Conservation (phyloP, 2,113 vertebrate species). For the Nycticebus coucang region DNA sequence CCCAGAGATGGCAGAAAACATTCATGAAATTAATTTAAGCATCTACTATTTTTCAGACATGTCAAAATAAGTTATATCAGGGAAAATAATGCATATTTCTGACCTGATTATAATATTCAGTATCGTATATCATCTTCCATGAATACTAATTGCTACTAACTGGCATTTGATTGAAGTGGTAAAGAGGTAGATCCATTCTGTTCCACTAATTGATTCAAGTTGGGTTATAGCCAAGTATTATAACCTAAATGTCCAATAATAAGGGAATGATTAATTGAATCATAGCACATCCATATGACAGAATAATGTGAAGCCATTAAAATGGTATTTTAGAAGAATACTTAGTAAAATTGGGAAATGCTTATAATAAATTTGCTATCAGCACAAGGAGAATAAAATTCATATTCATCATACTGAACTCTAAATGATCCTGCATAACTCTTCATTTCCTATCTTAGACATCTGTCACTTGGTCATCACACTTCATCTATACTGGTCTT, state of each 20-base stretch:
- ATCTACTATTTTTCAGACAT: conserved; percentile 43
- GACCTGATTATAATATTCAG: conserved; percentile 55
- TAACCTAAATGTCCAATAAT: conserved; percentile 46
- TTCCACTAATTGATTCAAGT: conserved; percentile 63
- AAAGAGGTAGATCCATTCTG: conserved; percentile 56
- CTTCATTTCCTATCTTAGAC: background rate
- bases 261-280: conserved; percentile 70
- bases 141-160: conserved; percentile 68
- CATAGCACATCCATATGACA: conserved; percentile 45
- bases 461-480: background rate
- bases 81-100: conserved; percentile 53
- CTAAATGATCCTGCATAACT: background rate
- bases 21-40: conserved; percentile 52
- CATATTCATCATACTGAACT: conserved; percentile 14
- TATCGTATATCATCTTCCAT: conserved; percentile 35
- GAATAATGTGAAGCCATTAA: conserved; percentile 57
- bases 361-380: conserved; percentile 33
- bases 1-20: conserved; percentile 44
- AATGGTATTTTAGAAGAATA: conserved; percentile 52
- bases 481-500: background rate
- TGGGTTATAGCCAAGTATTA: conserved; percentile 63
- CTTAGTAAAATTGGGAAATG: conserved; percentile 48
- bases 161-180: conserved; percentile 69
- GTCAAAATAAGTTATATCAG: conserved; percentile 65
- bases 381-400: conserved; percentile 16